phyloP scores from a whole-genome alignment of 2,797 vertebrate species.

The Coranthus polyacanthus region DNA sequence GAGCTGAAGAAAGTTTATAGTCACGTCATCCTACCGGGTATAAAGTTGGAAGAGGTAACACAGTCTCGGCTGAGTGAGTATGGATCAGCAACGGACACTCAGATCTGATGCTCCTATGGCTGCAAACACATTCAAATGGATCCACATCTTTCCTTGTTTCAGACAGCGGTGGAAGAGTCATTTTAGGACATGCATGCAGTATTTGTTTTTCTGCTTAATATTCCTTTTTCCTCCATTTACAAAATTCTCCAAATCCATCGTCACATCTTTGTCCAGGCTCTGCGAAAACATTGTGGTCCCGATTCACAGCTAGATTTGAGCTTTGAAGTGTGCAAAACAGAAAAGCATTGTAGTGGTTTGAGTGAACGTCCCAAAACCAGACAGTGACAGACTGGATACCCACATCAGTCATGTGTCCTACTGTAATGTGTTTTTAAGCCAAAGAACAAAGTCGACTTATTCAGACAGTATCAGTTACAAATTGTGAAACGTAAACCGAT shows the following conservation, averaged over 20 bases:
- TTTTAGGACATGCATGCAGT: background rate
- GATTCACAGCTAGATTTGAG: slow-evolving; percentile 21
- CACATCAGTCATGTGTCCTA: slow-evolving; percentile 15
- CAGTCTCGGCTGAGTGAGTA: no score
- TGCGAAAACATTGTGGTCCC: slow-evolving; percentile 27
- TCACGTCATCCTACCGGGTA: no score
- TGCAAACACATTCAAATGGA: slow-evolving; percentile 11
- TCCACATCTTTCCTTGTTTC: slow-evolving; percentile 6
- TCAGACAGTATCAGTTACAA: background rate
- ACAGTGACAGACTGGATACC: background rate
- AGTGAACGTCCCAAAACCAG: background rate
- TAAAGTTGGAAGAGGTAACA: no score
- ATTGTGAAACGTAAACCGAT: slow-evolving; percentile 14
- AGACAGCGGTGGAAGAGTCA: background rate
- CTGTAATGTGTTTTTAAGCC: background rate
- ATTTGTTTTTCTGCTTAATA: slow-evolving; percentile 40
- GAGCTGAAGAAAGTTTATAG: no score
- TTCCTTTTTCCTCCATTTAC: slow-evolving; percentile 21
- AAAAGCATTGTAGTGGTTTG: background rate
- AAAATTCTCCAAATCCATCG: background rate
- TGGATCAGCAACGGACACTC: no score
- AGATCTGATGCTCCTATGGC: slow-evolving; percentile 4
- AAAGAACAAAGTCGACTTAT: background rate
- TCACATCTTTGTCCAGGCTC: slow-evolving; percentile 8
- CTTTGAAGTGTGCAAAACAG: slow-evolving; percentile 24